Conservation (phyloP, 2,797 vertebrate species). For the Pseudochromis fuscus region DNA sequence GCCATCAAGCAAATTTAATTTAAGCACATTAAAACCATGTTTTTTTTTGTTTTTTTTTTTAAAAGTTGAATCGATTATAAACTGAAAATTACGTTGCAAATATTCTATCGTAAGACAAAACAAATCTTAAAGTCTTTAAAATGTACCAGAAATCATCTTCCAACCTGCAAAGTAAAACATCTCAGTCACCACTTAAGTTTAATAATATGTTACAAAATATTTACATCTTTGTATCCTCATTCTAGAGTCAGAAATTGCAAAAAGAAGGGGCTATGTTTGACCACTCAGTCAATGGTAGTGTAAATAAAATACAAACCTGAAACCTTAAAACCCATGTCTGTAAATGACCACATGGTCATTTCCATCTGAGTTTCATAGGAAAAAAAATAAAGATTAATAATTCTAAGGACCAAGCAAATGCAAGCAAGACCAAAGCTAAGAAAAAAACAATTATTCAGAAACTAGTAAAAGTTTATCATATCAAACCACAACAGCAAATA, state of each 20-base stretch:
- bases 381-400: not conserved
- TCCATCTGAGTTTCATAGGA: not conserved
- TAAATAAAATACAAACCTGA: not conserved
- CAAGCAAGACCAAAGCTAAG: not conserved
- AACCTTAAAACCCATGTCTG: not conserved
- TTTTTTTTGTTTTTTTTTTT: too few relatives aligned
- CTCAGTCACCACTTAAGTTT: conserved; percentile 3
- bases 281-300: not conserved
- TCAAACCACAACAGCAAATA: not conserved
- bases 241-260: not conserved
- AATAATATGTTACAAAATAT: not conserved
- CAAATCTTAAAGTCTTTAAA: not conserved
- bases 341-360: not conserved
- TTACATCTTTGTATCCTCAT: not conserved
- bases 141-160: not conserved
- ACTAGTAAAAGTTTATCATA: not conserved
- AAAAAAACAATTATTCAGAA: not conserved
- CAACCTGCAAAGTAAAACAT: conserved; percentile 9
- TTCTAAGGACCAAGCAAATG: not conserved
- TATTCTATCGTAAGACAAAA: not conserved
- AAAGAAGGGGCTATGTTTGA: not conserved
- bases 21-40: too few relatives aligned
- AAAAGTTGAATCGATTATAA: not conserved
- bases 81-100: not conserved
- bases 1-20: conserved; percentile 19